Evolutionary conservation across 2,888 invertebrate genomes (phyloP), one percentile per base, ranked within the genome.

Genomic region (Agonopterix arenella): DNA sequence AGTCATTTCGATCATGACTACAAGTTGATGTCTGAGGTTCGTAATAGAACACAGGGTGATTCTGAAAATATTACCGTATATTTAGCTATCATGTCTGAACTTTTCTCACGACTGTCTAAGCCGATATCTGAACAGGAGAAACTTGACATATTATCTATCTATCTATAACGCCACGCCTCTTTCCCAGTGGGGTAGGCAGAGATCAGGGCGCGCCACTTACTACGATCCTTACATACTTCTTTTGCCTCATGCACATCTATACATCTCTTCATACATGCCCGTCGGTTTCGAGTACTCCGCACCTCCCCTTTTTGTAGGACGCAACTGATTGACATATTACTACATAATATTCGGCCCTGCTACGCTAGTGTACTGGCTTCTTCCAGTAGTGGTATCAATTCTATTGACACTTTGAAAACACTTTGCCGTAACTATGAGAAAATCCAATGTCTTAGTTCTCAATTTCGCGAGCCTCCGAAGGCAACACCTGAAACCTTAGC

Each of bases 341-440:
- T 53, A 2, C 60, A 58, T 42, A 58, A 57, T 9, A 52, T 56
- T 8, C 36, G 53, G 4, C 57, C 56, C 9, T 45, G 45, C 16
- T 45, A 45, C 9, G 2, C 45, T 2, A 11, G 2, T 45, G 36
- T 11, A 2, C 8, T 45, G 8, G 45, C 45, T 45, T 11, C 45
- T 11, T 3, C 45, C 4, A 37, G 5, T 37, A 8, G 7, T 37
- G 11, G 2, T 9, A 8, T 45, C 2, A 11, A 36, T n/a, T 3
- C 11, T 5, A 36, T 45, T 2, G 36, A 36, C 4, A 16, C 11
- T 3, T 9, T 45, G 36, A 3, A 11, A 4, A 7, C n/a, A 9
- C 1, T 58, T 0, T 62, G 61, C 18, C 38, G 48, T 1, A 59
- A 58, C 9, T 61, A 54, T 44, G 64, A 64, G 44, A 42, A 13